Evolutionary conservation across 2,888 invertebrate genomes (phyloP).

Genomic region (Fragum whitleyi): DNA sequence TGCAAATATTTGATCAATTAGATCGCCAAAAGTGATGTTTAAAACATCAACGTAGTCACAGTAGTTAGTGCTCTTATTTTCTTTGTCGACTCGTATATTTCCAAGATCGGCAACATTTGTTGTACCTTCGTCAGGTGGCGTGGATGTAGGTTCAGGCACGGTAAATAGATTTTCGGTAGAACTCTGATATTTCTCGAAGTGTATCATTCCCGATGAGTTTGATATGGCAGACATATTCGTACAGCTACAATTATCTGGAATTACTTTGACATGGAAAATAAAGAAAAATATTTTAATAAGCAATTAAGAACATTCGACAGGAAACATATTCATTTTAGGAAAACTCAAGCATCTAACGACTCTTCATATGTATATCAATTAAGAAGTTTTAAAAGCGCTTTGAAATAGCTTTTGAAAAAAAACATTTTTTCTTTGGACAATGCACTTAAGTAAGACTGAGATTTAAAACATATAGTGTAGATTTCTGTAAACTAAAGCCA

Average conservation of each 20-base stretch:
- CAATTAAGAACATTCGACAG: too few relatives aligned
- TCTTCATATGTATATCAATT: too few relatives aligned
- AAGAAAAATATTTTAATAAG: too few relatives aligned
- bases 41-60: conserved; percentile 6
- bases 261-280: too few relatives aligned
- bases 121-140: not conserved
- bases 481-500: too few relatives aligned
- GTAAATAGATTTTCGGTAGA: not conserved
- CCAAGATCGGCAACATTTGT: not conserved
- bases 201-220: not conserved
- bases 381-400: too few relatives aligned
- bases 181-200: not conserved
- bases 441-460: too few relatives aligned
- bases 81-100: not conserved
- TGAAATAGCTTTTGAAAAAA: too few relatives aligned
- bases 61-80: not conserved
- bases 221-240: not conserved
- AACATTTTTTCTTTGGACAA: too few relatives aligned
- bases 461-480: too few relatives aligned
- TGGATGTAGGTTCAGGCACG: not conserved
- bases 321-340: too few relatives aligned
- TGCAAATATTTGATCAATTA: conserved; percentile 8
- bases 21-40: conserved; percentile 10
- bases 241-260: not conserved
- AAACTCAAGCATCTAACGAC: too few relatives aligned